Conservation (phyloP, 2,797 vertebrate genomes). For the Artibeus lituratus region DNA sequence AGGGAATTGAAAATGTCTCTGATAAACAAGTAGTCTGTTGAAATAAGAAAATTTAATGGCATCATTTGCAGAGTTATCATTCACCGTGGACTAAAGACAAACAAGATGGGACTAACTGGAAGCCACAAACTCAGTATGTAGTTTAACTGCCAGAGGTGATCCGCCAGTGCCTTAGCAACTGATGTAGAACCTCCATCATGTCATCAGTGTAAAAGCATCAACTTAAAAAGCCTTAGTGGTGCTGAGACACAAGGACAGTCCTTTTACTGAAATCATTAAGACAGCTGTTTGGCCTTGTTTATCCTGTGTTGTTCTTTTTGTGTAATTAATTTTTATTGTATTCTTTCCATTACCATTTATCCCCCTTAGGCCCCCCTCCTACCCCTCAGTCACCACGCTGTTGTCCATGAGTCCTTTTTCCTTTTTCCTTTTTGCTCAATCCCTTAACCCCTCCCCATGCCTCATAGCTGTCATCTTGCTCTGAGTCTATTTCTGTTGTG, state of each 20-base stretch:
- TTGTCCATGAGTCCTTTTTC: no score
- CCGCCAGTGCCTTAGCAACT: neutral
- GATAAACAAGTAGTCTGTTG: neutral
- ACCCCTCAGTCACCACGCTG: no score
- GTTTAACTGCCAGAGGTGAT: neutral
- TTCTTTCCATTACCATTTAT: no score
- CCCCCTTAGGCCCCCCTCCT: no score
- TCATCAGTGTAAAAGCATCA: neutral
- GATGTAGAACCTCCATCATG: neutral
- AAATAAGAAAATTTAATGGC: neutral
- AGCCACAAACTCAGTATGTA: neutral
- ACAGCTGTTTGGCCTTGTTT: neutral
- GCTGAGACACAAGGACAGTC: neutral
- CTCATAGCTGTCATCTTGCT: no score
- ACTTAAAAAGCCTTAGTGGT: neutral
- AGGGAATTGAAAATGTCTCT: constrained; percentile 15
- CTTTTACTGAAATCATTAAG: neutral
- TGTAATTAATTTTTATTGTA: no score
- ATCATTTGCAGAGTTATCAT: neutral
- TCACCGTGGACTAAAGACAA: neutral
- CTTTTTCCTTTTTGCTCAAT: no score
- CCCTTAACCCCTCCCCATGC: no score
- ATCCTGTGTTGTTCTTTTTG: neutral
- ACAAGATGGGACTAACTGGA: neutral
- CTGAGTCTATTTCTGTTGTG: no score